Conservation (phyloP, 2,113 vertebrate species). For the Cairina moschata region DNA sequence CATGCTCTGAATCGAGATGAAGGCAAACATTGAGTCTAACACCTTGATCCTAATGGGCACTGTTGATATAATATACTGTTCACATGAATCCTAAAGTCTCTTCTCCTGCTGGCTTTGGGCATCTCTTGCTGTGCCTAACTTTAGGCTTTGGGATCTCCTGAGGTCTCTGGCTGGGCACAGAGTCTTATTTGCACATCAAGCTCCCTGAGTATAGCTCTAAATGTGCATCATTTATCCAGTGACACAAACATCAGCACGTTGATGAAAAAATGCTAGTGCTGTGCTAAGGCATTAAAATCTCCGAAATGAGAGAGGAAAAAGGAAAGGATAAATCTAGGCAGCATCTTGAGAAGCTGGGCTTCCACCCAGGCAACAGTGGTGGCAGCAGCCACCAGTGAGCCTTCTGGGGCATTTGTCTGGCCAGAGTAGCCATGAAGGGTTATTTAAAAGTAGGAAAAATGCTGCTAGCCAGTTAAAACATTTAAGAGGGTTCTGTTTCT, state of each 20-base stretch:
- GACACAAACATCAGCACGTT: neutral
- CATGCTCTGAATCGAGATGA: neutral
- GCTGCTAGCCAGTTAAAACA: conserved; percentile 21
- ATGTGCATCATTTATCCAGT: neutral
- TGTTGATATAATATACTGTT: neutral
- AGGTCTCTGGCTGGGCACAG: neutral
- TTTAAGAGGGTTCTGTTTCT: neutral
- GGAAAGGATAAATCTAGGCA: neutral
- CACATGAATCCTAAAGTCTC: neutral
- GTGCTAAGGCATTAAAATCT: accelerated
- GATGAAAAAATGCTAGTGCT: neutral
- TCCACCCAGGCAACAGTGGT: neutral
- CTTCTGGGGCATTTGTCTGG: neutral
- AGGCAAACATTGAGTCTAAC: neutral
- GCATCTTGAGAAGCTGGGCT: neutral
- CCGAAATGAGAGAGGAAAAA: neutral
- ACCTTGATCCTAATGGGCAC: neutral
- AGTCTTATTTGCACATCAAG: neutral
- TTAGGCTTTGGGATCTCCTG: neutral
- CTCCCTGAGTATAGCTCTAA: neutral
- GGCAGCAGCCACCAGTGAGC: neutral
- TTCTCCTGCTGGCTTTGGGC: neutral
- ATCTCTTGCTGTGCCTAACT: neutral
- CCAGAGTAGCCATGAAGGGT: neutral
- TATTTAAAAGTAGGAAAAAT: conserved; percentile 11